Evolutionary conservation across 2,888 invertebrate genomes (phyloP), one percentile per base, ranked within the genome.

Genomic region (Ctena decussata): DNA sequence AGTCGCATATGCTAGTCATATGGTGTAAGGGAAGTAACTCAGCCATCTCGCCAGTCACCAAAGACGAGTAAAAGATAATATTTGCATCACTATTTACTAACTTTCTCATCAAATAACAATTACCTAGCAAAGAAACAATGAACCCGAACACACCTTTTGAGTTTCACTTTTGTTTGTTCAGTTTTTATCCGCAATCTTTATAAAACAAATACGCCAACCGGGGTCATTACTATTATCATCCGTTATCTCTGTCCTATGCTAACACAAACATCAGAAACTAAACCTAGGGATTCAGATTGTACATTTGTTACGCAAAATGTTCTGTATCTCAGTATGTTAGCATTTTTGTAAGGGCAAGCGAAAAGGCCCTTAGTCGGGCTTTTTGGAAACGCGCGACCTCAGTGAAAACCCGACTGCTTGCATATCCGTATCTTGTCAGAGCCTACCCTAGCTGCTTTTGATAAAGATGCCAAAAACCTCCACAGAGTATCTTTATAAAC

Each of bases 41-140:
- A 8, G 8, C 11, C 18, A 44, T 44, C 44, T 12, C 44, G 18
- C 44, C 8, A 44, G 44, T n/a, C n/a, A n/a, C n/a, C n/a, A n/a
- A n/a, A n/a, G n/a, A n/a, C n/a, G n/a, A n/a, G n/a, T n/a, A n/a
- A n/a, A n/a, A 21, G 21, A 46, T 18, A 46, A 46, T 46, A 46
- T n/a, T 46, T 46, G 46, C 2, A n/a, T 46, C 21, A 46, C 46
- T 57, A 57, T 57, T 57, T 57, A 57, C 57, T 30, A 57, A 57
- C 57, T 24, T 77, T 44, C 76, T 82, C 85, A 87, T 87, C 84
- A 87, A 87, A 85, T 77, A 53, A 12, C 53, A 57, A 85, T 87
- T 85, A 87, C 87, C 74, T 44, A 70, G 87, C 69, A 80, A 39
- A 37, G 44, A 87, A 87, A 87, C 87, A 87, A 87, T 87, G 87